Evolutionary conservation across 2,888 invertebrate genomes (phyloP).

Genomic region (Diaphora mendica): DNA sequence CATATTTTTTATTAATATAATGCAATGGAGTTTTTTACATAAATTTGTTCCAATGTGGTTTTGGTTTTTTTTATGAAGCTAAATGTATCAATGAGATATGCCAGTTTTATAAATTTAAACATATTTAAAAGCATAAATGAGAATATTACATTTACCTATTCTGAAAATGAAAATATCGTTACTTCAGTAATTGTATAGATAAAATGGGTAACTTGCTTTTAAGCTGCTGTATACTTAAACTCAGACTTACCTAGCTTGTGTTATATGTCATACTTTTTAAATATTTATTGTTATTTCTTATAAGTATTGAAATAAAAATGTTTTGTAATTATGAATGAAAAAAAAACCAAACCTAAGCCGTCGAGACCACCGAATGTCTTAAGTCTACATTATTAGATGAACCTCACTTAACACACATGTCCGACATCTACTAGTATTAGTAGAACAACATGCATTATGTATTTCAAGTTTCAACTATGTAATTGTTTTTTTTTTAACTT

Average conservation of each 20-base stretch:
- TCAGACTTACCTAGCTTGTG: no score
- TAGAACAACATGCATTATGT: neutral
- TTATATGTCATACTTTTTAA: no score
- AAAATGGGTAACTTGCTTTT: no score
- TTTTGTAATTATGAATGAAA: neutral
- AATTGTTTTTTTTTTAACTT: neutral
- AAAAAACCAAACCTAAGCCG: neutral
- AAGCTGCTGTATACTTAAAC: no score
- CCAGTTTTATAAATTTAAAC: no score
- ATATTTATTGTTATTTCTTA: no score
- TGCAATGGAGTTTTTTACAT: constrained; percentile 31
- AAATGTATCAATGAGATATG: neutral
- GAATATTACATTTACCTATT: neutral
- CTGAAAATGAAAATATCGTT: neutral
- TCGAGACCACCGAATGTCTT: neutral
- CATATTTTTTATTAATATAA: constrained; percentile 44
- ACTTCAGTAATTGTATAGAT: neutral
- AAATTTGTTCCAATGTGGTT: constrained; percentile 16
- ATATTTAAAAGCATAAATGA: neutral
- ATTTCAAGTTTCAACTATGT: neutral
- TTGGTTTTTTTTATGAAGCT: neutral
- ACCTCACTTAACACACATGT: neutral
- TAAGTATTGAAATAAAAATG: no score
- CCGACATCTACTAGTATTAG: neutral
- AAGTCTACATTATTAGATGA: neutral